These are phyloP conservation scores for Heliornis fulica DNA, from an alignment of 2,113 vertebrate genomes.

Conservation along the genomic window DNA sequence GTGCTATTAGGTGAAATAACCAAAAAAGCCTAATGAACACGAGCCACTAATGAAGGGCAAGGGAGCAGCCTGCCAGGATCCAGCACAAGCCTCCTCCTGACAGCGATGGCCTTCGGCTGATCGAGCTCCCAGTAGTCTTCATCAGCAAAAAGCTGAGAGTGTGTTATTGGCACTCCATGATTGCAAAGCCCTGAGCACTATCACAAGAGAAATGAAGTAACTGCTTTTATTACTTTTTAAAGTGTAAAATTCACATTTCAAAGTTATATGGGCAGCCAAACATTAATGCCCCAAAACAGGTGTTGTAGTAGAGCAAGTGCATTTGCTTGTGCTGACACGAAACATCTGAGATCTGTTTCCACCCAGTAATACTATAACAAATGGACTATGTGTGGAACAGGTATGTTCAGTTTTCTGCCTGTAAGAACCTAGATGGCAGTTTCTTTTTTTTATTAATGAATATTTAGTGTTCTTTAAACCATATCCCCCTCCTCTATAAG, in stretches of 20 bases:
- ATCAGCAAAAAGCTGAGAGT: neutral
- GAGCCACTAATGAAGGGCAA: neutral
- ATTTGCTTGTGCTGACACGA: neutral
- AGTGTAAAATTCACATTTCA: neutral
- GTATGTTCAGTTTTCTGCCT: neutral
- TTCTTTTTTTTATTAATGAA: neutral
- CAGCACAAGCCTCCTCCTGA: neutral
- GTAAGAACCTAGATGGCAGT: neutral
- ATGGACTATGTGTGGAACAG: neutral
- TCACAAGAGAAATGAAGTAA: neutral
- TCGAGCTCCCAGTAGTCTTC: neutral
- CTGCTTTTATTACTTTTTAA: neutral
- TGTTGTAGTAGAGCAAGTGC: fast-evolving
- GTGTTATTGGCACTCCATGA: fast-evolving
- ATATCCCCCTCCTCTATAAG: neutral
- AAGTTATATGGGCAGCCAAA: neutral
- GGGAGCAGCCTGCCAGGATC: neutral
- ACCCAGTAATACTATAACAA: neutral
- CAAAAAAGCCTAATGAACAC: neutral
- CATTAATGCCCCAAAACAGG: neutral
- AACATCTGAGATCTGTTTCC: neutral
- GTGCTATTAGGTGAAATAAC: neutral
- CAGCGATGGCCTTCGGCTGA: fast-evolving
- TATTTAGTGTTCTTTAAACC: neutral
- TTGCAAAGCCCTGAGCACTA: neutral